Conservation (phyloP, 2,888 invertebrate genomes). For the Drosophila yooni region DNA sequence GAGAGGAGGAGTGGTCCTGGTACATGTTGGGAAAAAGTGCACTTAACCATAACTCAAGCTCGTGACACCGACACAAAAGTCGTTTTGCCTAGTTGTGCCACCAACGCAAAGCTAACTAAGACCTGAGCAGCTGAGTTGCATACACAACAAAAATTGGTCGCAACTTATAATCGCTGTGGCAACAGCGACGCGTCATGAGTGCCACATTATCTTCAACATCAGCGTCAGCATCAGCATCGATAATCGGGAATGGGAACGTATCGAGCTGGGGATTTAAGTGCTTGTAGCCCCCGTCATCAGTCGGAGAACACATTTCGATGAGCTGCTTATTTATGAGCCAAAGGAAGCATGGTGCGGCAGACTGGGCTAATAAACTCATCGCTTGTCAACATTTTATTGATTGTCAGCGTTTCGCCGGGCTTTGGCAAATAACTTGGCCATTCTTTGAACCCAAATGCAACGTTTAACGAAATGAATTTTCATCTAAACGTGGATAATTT, state of each 20-base stretch:
- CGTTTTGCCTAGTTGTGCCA: constrained; percentile 68
- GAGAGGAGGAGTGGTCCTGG: not conserved
- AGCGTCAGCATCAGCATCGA: constrained; percentile 51
- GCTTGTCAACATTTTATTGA: constrained; percentile 50
- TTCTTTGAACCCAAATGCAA: not conserved
- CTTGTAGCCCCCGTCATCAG: constrained; percentile 24
- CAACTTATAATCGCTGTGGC: constrained; percentile 47
- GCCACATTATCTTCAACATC: constrained; percentile 41
- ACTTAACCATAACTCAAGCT: constrained; percentile 76
- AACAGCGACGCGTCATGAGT: constrained; percentile 42
- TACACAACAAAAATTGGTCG: constrained; percentile 57
- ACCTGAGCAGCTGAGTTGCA: constrained; percentile 46
- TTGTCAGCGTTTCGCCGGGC: constrained; percentile 43
- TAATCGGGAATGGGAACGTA: constrained; percentile 30
- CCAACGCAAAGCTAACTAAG: constrained; percentile 13
- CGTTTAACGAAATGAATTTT: not conserved
- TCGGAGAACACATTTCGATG: constrained; percentile 15
- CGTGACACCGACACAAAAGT: constrained; percentile 66
- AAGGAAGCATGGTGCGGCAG: constrained; percentile 9
- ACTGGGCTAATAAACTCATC: constrained; percentile 72
- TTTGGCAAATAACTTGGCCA: not conserved
- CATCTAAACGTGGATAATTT: not conserved
- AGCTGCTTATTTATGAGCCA: constrained; percentile 60
- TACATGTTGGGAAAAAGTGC: constrained; percentile 64
- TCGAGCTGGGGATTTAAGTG: constrained; percentile 61